Evolutionary conservation across 2,888 invertebrate species (phyloP).

Genomic region (Eupithecia tripunctaria): DNA sequence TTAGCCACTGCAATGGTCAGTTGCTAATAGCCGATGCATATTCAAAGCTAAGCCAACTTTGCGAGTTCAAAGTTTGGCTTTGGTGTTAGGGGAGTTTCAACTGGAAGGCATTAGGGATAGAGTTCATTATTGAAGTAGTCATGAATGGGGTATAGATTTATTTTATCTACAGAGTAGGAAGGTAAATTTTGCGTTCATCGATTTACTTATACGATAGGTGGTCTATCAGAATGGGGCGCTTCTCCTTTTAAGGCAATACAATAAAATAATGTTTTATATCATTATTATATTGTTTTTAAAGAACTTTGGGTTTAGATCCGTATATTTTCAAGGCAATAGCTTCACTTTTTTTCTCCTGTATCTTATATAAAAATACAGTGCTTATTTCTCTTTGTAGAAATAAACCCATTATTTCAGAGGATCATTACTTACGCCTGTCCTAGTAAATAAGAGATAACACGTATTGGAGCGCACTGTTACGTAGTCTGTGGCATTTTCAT

Average conservation of each 20-base stretch:
- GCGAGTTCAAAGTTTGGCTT: background rate
- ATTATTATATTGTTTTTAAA: background rate
- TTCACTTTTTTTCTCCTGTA: background rate
- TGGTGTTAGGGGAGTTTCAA: background rate
- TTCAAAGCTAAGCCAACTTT: conserved; percentile 9
- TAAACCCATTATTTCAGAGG: background rate
- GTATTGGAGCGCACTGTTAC: background rate
- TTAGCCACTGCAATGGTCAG: background rate
- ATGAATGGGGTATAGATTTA: background rate
- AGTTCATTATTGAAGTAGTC: background rate
- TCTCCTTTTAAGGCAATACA: background rate
- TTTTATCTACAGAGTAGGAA: background rate
- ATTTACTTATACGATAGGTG: too few relatives aligned
- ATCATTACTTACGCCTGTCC: background rate
- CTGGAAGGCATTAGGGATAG: background rate
- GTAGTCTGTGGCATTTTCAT: background rate
- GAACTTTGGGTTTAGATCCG: background rate
- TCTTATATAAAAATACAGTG: background rate
- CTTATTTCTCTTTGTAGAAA: background rate
- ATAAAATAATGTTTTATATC: background rate
- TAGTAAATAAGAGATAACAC: conserved; percentile 2
- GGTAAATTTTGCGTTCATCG: background rate
- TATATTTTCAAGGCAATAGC: background rate
- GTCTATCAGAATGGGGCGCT: background rate
- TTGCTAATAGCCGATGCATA: conserved; percentile 16